Conservation (phyloP, 2,797 vertebrate species). For the Labroides dimidiatus region DNA sequence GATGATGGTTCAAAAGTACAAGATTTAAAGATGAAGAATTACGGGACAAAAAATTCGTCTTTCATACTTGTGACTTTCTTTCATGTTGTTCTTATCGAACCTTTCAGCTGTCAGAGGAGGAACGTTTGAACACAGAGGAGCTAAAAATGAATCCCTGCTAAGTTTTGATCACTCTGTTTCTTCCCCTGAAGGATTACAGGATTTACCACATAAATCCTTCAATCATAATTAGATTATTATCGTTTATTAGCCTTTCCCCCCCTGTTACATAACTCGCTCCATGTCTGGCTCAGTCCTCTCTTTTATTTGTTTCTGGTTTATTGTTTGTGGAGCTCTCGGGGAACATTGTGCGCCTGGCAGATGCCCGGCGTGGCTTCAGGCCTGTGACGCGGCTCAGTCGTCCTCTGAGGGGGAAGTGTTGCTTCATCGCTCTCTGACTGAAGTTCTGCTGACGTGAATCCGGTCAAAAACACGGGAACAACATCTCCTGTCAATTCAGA, state of each 20-base stretch:
- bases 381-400: too few species aligned
- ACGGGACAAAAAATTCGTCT: too few species aligned
- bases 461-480: not conserved
- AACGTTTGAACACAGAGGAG: not conserved
- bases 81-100: too few species aligned
- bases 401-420: too few species aligned
- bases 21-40: too few species aligned
- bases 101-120: not conserved
- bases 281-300: slow-evolving; percentile 13
- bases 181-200: not conserved
- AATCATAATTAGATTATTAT: slow-evolving; percentile 16
- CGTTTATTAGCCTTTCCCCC: slow-evolving; percentile 3
- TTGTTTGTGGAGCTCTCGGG: slow-evolving; percentile 41
- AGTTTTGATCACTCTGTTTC: not conserved
- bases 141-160: not conserved
- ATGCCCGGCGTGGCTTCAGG: slow-evolving; percentile 5
- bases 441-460: not conserved
- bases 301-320: slow-evolving; percentile 47
- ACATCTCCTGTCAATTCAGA: too few species aligned
- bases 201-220: not conserved
- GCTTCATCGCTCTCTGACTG: not conserved
- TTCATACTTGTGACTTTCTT: too few species aligned
- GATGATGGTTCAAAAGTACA: too few species aligned
- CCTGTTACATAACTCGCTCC: slow-evolving; percentile 16
- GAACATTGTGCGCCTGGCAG: slow-evolving; percentile 57